phyloP scores from a whole-genome alignment of 2,113 vertebrate genomes.

The Leptocoma aspasia region DNA sequence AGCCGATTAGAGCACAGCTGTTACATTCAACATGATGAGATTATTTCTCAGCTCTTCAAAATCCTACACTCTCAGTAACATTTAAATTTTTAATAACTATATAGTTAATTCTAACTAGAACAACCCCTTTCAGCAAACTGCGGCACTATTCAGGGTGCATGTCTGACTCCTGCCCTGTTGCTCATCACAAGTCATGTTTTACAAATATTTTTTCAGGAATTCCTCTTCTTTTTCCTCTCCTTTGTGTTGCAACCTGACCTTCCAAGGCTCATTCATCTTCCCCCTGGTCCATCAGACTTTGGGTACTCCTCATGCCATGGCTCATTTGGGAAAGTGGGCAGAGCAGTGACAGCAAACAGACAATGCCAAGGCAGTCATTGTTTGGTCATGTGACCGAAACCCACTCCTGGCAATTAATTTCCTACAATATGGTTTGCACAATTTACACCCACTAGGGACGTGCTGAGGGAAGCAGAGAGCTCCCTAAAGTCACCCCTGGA shows the following conservation, averaged over 20 bases:
- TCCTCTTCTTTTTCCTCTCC: background rate
- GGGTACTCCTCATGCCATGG: background rate
- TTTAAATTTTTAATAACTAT: background rate
- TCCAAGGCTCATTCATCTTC: background rate
- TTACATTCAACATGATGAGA: background rate
- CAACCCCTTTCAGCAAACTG: background rate
- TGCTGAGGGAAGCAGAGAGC: background rate
- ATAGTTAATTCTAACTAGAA: background rate
- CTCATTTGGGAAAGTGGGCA: background rate
- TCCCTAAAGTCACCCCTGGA: background rate
- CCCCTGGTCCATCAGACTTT: background rate
- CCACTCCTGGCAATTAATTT: background rate
- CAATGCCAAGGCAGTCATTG: background rate
- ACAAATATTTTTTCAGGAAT: background rate
- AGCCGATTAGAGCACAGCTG: background rate
- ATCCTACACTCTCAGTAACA: background rate
- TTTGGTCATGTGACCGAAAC: background rate
- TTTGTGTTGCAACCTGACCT: background rate
- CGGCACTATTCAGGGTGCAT: background rate
- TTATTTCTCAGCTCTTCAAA: background rate
- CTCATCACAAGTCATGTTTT: background rate
- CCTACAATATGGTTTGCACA: background rate
- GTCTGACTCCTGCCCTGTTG: background rate
- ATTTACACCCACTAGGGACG: background rate
- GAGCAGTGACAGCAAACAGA: background rate